Base-by-base conservation (phyloP, 2,888 invertebrate genomes). In the Microplitis manilae region DNA sequence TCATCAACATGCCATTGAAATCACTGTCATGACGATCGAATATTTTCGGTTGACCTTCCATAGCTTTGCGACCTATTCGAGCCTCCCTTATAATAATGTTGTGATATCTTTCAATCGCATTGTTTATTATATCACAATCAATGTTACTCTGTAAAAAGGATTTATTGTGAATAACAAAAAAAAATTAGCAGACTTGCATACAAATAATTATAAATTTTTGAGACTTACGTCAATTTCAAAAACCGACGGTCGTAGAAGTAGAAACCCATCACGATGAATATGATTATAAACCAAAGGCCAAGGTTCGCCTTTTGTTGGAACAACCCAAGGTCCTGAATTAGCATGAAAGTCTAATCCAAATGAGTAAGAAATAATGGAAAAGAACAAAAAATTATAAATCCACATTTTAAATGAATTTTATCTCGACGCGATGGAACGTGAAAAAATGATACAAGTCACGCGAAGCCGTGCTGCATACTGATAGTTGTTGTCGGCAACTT, bases 201-300 rank as follows among this genome's bases (percentile, higher is more conserved):
- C 30, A 65, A 6, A 30, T 40, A 59, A 68, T 17, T 6, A 40
- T 65, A 41, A 68, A 41, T 41, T 6, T 5, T 50, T 2, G 9
- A 7, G 30, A 75, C 84, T 84, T 77, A 87, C 86, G 72, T 81
- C 79, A 70, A 93, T 90, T 76, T 89, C 84, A 84, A 94, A 93
- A 75, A 86, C 84, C 5, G 90, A 85, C 1, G 92, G 91, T 75
- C 91, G 85, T 50, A 93, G 87, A 71, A 90, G 85, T 81, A 90
- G 91, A 87, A 88, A 92, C 5, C 87, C 87, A 17, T 88, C 83
- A 50, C 85, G 84, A 30, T 87, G 80, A 9, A 83, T 82, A 79
- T 90, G 88, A 9, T 89, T 82, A 79, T 92, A 92, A 0, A 94
- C 94, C 84, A 92, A 90, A 0, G 95, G 95, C 95, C 95, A 95